A percentile compares a stretch with the other conserved stretches of the same genome.
phyloP scores from a whole-genome alignment of 2,797 vertebrate genomes.

The Capromys pilorides region DNA sequence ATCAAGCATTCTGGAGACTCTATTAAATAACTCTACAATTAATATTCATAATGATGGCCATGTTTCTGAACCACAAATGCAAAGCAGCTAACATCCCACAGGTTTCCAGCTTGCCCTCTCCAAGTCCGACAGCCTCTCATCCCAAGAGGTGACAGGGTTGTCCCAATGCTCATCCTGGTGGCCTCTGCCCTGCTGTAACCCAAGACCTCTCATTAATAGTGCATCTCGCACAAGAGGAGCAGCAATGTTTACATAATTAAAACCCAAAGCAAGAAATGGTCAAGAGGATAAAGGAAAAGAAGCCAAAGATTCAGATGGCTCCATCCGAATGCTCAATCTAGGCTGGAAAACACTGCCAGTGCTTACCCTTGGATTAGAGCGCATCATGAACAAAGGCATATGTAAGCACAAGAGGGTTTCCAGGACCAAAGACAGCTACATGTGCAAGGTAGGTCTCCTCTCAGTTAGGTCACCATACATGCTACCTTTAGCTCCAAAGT shows the following conservation, averaged over 20 bases:
- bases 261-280: constrained; percentile 55
- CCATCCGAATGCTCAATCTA: not conserved
- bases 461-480: not conserved
- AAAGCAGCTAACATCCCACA: not conserved
- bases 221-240: constrained; percentile 74
- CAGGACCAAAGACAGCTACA: not conserved
- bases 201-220: constrained; percentile 79
- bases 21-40: not conserved
- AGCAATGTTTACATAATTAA: constrained; percentile 81
- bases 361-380: too few species aligned
- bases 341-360: fast-evolving
- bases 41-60: not conserved
- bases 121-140: not conserved
- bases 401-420: not conserved
- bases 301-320: not conserved
- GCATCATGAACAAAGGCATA: too few species aligned
- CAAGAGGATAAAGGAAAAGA: fast-evolving
- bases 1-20: not conserved
- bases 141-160: not conserved
- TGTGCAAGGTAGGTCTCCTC: not conserved
- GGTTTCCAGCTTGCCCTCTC: not conserved
- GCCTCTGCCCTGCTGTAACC: constrained; percentile 69
- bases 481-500: not conserved
- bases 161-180: not conserved
- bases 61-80: not conserved